Base-by-base conservation (phyloP, 2,888 invertebrate species). In the Dendrolimus pini region DNA sequence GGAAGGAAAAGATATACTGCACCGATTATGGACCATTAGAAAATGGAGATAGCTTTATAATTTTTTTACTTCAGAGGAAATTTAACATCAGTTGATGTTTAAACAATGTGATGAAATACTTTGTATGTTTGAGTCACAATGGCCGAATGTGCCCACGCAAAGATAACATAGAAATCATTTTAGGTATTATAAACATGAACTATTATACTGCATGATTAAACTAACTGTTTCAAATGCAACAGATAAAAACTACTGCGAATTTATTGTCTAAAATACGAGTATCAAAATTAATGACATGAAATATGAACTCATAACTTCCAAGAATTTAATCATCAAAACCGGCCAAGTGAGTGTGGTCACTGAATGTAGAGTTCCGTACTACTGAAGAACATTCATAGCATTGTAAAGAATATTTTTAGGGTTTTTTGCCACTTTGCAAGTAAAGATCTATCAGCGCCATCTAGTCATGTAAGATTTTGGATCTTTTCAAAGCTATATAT, bases 221-320 rank as follows among this genome's bases (percentile, higher is more conserved):
- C 47, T 47, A 47, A 18, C 41, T 10, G 30, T 18, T n/a, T 41
- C 18, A 54, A 41, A 12, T 12, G 55, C 57, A 53, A 41, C 41
- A 14, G 54, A 59, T 54, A 56, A 56, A 59, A 12, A 47, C 47
- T 47, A 47, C 47, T 47, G 47, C 47, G 47, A 47, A 47, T 47
- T 47, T 47, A 47, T 47, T 47, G 18, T 14, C 30, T 30, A 30
- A 30, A 30, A 30, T 30, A n/a, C n/a, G n/a, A n/a, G n/a, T n/a
- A 30, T 30, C 6, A 30, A 47, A 47, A 47, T 47, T 47, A 47
- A 47, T 47, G 9, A 10, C 47, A 47, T 47, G 47, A 47, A 9
- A 9, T 12, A 47, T 47, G 12, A 9, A 12, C 12, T 47, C 6
- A 47, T 47, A 47, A 47, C 9, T 47, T 47, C 47, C 47, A 47